A percentile compares a stretch with the other conserved stretches of the same genome.
phyloP scores from a whole-genome alignment of 1,140 invertebrate species.

The Neotoxoptera formosana region DNA sequence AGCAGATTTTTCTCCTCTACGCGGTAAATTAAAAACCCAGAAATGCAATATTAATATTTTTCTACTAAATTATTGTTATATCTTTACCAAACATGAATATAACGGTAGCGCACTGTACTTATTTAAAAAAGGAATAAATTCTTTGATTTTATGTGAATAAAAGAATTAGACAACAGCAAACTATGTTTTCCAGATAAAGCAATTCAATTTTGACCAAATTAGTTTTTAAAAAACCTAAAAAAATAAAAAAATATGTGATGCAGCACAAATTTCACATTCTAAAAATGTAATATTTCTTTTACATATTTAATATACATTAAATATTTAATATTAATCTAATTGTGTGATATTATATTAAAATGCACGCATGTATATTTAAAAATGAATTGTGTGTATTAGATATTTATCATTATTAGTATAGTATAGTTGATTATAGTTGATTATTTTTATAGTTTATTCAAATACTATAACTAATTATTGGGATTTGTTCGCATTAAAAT shows the following conservation, averaged over 20 bases:
- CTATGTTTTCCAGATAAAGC: conserved; percentile 16
- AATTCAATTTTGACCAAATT: conserved; percentile 21
- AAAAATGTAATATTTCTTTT: not conserved
- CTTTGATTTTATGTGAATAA: conserved; percentile 10
- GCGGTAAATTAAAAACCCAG: not conserved
- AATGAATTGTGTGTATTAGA: not conserved
- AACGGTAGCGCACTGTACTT: not conserved
- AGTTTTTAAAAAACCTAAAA: not conserved
- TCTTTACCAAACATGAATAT: not conserved
- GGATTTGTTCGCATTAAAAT: not conserved
- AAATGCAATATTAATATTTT: not conserved
- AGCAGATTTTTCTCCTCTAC: not conserved
- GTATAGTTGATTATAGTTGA: too few species aligned
- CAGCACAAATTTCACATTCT: not conserved
- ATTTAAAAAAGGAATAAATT: not conserved
- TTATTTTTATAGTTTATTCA: not conserved
- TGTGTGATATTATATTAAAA: not conserved
- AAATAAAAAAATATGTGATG: not conserved
- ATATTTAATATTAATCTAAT: not conserved
- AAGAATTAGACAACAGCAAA: not conserved
- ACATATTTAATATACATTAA: not conserved
- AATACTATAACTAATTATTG: not conserved
- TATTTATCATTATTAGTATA: not conserved
- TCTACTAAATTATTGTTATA: not conserved
- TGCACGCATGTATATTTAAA: not conserved